Percentiles rank a stretch among this genome's conserved stretches.
These are phyloP conservation scores for Platysternon megacephalum DNA, from an alignment of 2,113 vertebrate species.

Conservation along the genomic window DNA sequence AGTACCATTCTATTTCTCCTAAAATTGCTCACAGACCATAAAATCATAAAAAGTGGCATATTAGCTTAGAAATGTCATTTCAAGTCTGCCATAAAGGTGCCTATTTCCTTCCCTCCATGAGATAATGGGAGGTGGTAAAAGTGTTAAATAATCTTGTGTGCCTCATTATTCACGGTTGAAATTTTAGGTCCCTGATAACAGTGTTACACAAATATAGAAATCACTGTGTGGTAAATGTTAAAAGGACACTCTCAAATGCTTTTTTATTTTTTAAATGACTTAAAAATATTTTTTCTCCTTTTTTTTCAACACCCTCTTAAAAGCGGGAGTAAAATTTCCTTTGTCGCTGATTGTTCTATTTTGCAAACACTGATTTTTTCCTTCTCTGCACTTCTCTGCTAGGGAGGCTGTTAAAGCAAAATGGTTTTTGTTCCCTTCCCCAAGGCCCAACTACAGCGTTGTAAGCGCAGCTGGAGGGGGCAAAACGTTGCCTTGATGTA, in stretches of 20 bases:
- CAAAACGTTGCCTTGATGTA: not conserved
- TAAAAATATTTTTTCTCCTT: not conserved
- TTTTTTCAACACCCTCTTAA: not conserved
- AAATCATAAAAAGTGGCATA: not conserved
- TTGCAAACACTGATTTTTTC: constrained; percentile 57
- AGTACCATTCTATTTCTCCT: not conserved
- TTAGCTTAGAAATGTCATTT: not conserved
- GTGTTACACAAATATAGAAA: not conserved
- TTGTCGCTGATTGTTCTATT: constrained; percentile 27
- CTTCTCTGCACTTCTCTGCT: not conserved
- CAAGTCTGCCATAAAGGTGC: not conserved
- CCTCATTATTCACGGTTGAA: not conserved
- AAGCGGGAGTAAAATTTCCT: constrained; percentile 51
- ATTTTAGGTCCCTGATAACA: not conserved
- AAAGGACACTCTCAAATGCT: not conserved
- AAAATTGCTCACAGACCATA: not conserved
- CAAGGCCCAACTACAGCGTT: constrained; percentile 60
- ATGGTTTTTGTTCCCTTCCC: constrained; percentile 72
- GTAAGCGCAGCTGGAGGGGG: constrained; percentile 54
- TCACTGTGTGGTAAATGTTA: not conserved
- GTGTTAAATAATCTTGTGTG: accelerated
- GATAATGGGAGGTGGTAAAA: not conserved
- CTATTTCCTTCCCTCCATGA: not conserved
- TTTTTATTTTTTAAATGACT: not conserved
- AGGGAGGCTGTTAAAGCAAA: constrained; percentile 52